Evolutionary conservation across 2,113 vertebrate genomes (phyloP), one percentile per base, ranked within the genome.

Genomic region (Argyrosomus japonicus): DNA sequence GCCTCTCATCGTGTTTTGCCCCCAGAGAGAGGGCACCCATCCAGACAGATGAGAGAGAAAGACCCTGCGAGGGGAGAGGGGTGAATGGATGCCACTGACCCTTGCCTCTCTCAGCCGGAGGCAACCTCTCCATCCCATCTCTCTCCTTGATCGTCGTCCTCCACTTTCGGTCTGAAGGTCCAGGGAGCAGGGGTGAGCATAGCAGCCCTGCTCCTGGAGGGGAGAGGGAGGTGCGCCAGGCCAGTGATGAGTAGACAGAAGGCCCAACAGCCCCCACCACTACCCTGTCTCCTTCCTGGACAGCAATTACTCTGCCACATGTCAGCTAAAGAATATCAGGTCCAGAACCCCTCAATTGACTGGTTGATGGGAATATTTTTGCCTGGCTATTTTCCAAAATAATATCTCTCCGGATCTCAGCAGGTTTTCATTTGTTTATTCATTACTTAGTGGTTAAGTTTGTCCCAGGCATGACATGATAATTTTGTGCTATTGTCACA

Each of bases 1-100:
- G 92, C 88, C 89, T 93, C 89, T 93, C 86, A 93, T 93, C 84
- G 77, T 81, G 87, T 78, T 71, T 79, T 87, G 87, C 91, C 91
- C 36, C 90, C 83, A 89, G 90, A 93, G 90, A 88, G 91, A 93
- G 91, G 92, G 89, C 90, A 86, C 88, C 89, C 89, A 90, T 91
- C 91, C 92, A 94, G 91, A 89, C 87, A 90, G 90, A 92, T 88
- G 85, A 91, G 91, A 93, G 87, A 79, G 90, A 87, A 85, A 85
- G 82, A 79, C 87, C 85, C 88, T 81, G 89, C 79, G 57, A 88
- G 79, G 83, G 86, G 47, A 87, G 74, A 74, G 77, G 86, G 83
- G 82, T 91, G 91, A 91, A 92, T 91, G 85, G 87, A 91, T 81
- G 89, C 77, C 69, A 84, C 89, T 91, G 93, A 95, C 91, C 94